Conservation (phyloP, 2,113 vertebrate genomes). For the Odobenus rosmarus region DNA sequence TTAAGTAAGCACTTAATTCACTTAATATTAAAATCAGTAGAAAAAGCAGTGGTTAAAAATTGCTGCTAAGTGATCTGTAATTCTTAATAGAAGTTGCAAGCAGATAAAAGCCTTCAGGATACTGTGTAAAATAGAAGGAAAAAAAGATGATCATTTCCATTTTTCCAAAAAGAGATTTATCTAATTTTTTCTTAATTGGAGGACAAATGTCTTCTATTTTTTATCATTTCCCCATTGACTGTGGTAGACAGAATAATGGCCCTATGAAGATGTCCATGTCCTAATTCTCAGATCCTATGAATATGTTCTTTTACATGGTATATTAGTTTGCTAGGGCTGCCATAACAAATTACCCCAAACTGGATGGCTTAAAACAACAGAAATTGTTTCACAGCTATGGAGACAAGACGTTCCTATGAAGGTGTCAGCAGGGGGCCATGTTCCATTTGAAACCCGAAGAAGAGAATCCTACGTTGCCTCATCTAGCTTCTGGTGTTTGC, state of each 20-base stretch:
- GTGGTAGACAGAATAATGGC: not conserved
- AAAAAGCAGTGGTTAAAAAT: not conserved
- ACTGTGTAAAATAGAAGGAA: not conserved
- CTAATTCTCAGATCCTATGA: not conserved
- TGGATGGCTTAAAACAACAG: not conserved
- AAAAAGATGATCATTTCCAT: not conserved
- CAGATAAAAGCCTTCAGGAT: not conserved
- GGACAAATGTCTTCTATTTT: not conserved
- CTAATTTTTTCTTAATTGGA: slow-evolving; percentile 44
- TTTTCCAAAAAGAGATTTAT: slow-evolving; percentile 15
- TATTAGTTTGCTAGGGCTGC: not conserved
- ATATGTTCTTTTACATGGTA: not conserved
- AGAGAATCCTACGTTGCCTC: not conserved
- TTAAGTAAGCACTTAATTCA: slow-evolving; percentile 4
- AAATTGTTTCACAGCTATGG: not conserved
- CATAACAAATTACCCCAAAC: not conserved
- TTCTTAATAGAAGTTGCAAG: not conserved
- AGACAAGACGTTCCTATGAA: not conserved
- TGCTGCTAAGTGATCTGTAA: not conserved
- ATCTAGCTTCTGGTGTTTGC: not conserved
- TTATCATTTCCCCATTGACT: not conserved
- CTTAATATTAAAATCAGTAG: not conserved
- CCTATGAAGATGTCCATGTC: not conserved
- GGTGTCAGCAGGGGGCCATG: not conserved
- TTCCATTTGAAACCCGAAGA: not conserved